Evolutionary conservation across 2,888 invertebrate species (phyloP).

Genomic region (Seladonia tumulorum): DNA sequence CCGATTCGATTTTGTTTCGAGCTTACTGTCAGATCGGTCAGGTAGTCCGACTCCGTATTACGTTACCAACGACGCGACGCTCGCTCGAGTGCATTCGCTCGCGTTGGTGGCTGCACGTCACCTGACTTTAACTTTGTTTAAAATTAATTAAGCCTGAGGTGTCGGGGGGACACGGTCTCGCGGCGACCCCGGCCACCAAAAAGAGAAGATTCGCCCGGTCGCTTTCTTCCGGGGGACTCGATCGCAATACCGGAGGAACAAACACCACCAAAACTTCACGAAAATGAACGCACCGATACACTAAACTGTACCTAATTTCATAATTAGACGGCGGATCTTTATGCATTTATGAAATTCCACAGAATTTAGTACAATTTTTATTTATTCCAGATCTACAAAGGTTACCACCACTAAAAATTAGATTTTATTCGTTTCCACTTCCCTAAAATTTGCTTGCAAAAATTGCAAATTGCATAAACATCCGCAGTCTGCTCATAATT

Average conservation of each 20-base stretch:
- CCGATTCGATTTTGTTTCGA: slow-evolving; percentile 72
- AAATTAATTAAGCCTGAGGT: slow-evolving; percentile 74
- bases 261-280: neutral
- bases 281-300: neutral
- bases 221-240: neutral
- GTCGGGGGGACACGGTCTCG: slow-evolving; percentile 44
- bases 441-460: too few species aligned
- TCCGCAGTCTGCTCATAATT: too few species aligned
- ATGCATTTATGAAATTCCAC: too few species aligned
- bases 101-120: slow-evolving; percentile 70
- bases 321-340: neutral
- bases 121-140: slow-evolving; percentile 76
- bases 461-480: too few species aligned
- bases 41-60: slow-evolving; percentile 77
- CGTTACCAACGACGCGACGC: slow-evolving; percentile 67
- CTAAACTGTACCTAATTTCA: neutral
- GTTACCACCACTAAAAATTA: too few species aligned
- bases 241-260: neutral
- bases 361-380: too few species aligned
- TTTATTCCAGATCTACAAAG: too few species aligned
- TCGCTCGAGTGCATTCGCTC: slow-evolving; percentile 70
- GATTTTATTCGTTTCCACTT: too few species aligned
- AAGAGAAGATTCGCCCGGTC: neutral
- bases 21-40: slow-evolving; percentile 74
- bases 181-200: slow-evolving; percentile 14